These are phyloP conservation scores for Cremastinae sp. DNA, from an alignment of 2,888 invertebrate species.

Conservation along the genomic window DNA sequence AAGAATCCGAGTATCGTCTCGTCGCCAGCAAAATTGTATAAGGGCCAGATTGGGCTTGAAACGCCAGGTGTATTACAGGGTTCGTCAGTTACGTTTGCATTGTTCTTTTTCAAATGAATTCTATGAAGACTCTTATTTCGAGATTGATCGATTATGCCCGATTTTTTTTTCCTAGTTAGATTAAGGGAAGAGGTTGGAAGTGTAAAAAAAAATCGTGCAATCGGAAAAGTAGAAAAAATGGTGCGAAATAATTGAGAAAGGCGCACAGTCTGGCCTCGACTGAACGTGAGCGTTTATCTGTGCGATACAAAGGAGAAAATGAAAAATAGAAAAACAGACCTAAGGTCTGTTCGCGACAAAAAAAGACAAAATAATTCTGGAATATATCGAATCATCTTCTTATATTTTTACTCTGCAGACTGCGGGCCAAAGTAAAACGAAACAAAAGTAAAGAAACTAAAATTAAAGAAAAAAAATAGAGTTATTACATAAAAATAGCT, in stretches of 20 bases:
- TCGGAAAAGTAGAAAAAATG: conserved; percentile 31
- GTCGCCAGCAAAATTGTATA: conserved; percentile 65
- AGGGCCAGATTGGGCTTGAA: conserved; percentile 71
- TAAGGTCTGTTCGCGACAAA: neutral
- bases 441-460: conserved; percentile 65
- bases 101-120: conserved; percentile 67
- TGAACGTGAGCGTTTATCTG: conserved; percentile 72
- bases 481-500: conserved; percentile 66
- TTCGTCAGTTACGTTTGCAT: conserved; percentile 73
- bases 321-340: conserved; percentile 23
- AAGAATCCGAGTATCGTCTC: conserved; percentile 56
- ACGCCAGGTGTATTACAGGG: conserved; percentile 72
- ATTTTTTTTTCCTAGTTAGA: conserved; percentile 13
- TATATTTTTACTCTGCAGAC: conserved; percentile 74
- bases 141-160: conserved; percentile 39
- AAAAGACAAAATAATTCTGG: conserved; percentile 48
- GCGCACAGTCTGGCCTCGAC: conserved; percentile 74
- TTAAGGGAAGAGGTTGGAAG: conserved; percentile 1
- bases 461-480: neutral
- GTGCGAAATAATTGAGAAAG: conserved; percentile 48
- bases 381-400: conserved; percentile 49
- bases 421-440: conserved; percentile 66
- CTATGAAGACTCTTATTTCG: conserved; percentile 60
- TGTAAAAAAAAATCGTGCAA: conserved; percentile 13
- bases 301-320: conserved; percentile 23